Base-by-base conservation (phyloP, 2,888 invertebrate species). In the Sphinx pinastri region DNA sequence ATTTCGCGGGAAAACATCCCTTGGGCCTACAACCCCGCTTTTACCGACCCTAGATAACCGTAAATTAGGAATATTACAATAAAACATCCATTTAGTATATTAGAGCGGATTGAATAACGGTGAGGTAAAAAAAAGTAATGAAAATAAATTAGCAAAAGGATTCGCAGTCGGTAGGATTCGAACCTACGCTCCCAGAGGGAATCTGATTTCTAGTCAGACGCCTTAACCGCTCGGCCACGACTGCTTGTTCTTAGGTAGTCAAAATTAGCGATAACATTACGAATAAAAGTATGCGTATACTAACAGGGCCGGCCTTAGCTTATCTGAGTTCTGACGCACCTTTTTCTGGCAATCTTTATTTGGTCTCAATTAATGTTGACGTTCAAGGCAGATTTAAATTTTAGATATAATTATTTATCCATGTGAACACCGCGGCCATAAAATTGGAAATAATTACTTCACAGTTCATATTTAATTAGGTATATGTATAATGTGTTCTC, bases 111-210 rank as follows among this genome's bases (percentile, higher is more conserved):
- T 25, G 47, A 19, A 49, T 63, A 45, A 19, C 11, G 12, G n/a
- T 14, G 19, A 81, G 75, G 75, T 70, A 19, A 31, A 57, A 47
- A n/a, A 59, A 31, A 31, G 1, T 0, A 14, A 47, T 19, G 45
- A 11, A 45, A 45, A 54, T 25, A 38, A 54, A 16, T 54, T 11
- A 16, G 0, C 6, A 47, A 85, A 82, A 74, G 72, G 68, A 6
- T 86, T 84, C 96, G 96, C 96, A 96, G 96, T 96, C 96, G 96
- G 96, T 96, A 97, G 96, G 96, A 97, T 96, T 96, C 96, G 97
- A 97, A 97, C 97, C 97, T 97, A 96, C 96, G 97, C 97, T 96
- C 96, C 96, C 96, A 97, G 96, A 97, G 96, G 96, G 96, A 97
- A 97, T 96, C 96, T 96, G 96, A 96, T 96, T 97, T 97, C 96